Evolutionary conservation across 2,888 invertebrate genomes (phyloP), one percentile per base, ranked within the genome.

Genomic region (Nomada ruficornis): DNA sequence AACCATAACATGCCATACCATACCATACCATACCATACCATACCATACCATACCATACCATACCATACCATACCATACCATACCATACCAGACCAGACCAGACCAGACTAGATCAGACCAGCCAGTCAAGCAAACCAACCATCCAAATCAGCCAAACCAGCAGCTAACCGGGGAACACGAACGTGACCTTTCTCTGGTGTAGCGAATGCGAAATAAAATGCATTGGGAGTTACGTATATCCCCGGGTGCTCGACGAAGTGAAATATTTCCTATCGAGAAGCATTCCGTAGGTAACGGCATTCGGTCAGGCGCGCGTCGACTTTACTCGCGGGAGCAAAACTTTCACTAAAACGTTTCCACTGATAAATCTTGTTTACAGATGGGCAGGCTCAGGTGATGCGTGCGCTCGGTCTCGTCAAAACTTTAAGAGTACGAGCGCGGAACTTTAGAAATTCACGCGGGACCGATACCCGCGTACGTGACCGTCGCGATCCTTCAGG

Each of bases 301-400:
- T 86, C 84, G 85, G 79, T 77, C 82, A 83, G 86, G 69, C 76
- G 81, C 83, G 65, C 71, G 63, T 62, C 29, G 77, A 87, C 79
- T 89, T 89, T 89, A 79, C 92, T 89, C 91, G 74, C 85, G 92
- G 92, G 92, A 92, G 85, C 80, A 83, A 89, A 92, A 92, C 88
- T 92, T 92, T 92, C 83, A 89, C 90, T 91, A 90, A 92, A 92
- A 92, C 89, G 92, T 91, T 92, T 90, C 90, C 86, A 84, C 87
- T 87, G 88, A 92, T 92, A 92, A 92, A 92, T 92, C 92, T 92
- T 91, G 91, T 91, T 92, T 92, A 91, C 91, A 89, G 91, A 92
- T 92, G 90, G 91, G 90, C 89, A 89, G 88, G 90, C 90, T 90
- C 91, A 91, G 91, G 91, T 91, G 91, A 90, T 91, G 89, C 87